Base-by-base conservation (phyloP, 2,888 invertebrate species). In the Blera fallax region DNA sequence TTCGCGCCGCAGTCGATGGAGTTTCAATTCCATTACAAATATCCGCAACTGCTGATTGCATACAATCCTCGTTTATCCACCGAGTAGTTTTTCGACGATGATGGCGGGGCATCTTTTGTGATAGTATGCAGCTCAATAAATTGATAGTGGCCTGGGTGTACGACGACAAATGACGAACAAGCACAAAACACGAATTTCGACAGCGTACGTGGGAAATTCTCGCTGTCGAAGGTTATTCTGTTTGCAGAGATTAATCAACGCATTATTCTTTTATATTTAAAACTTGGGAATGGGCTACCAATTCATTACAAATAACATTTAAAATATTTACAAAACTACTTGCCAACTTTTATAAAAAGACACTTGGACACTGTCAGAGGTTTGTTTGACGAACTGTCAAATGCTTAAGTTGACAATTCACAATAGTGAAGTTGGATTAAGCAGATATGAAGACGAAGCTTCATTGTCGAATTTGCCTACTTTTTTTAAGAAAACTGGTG, bases 341-440 rank as follows among this genome's bases (percentile, higher is more conserved):
- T 43, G 62, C 34, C 48, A 65, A 67, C 21, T 58, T 80, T 84
- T 79, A 50, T 67, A 79, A 74, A 56, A 45, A 60, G 29, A 60
- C 70, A 69, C 14, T 78, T 56, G 45, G 29, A 52, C 58, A 60
- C 50, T 79, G 84, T 74, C 73, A 84, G 40, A 40, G 70, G 45
- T 52, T 81, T 85, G 70, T 72, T 85, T 85, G 85, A 81, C 76
- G 72, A 85, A 77, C 58, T 85, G 85, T 81, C 85, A 85, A 81
- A 80, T 52, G 10, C 7, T 16, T n/a, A 34, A 7, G 16, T 16
- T 37, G 54, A 32, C 16, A 11, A 43, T 72, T 81, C 85, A 85
- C 85, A 85, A 85, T 85, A 50, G 45, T 11, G 16, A 77, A 67
- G 16, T 52, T 40, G n/a, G 10, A 43, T 43, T 34, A 3, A 14